phyloP scores from a whole-genome alignment of 35 echinoderm and acorn worm species.

The Lytechinus variegatus region DNA sequence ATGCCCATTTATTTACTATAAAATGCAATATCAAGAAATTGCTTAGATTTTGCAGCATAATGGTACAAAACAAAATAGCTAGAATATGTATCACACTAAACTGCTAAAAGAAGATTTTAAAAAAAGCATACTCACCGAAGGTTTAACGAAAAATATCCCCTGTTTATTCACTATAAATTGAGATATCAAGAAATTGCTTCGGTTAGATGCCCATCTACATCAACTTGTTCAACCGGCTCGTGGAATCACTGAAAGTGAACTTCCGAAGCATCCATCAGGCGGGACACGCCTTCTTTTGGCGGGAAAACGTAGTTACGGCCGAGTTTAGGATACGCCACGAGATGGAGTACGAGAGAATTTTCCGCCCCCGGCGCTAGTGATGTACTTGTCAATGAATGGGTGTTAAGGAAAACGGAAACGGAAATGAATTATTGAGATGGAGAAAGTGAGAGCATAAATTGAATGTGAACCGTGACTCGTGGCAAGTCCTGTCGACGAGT shows the following conservation, averaged over 20 bases:
- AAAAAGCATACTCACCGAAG: not conserved
- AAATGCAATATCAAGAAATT: no score
- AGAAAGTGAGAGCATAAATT: not conserved
- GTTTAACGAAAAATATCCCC: not conserved
- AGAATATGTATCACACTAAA: no score
- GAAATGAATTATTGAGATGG: constrained; percentile 19
- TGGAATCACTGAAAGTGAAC: not conserved
- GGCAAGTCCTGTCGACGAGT: no score
- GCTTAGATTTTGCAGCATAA: no score
- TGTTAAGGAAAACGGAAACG: not conserved
- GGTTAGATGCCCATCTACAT: not conserved
- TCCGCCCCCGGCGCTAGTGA: not conserved
- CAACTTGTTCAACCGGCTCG: not conserved
- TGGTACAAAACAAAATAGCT: no score
- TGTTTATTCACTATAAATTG: not conserved
- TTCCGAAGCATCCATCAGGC: not conserved
- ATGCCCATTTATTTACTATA: no score
- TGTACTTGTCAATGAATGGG: not conserved
- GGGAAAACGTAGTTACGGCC: no score
- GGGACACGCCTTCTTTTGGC: not conserved
- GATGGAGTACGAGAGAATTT: not conserved
- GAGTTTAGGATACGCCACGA: not conserved
- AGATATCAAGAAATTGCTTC: not conserved
- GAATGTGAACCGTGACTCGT: not conserved
- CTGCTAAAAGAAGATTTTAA: not conserved